A percentile compares a stretch with the other conserved stretches of the same genome.
Conservation (phyloP, 2,888 invertebrate species). For the Camponotus fellah region DNA sequence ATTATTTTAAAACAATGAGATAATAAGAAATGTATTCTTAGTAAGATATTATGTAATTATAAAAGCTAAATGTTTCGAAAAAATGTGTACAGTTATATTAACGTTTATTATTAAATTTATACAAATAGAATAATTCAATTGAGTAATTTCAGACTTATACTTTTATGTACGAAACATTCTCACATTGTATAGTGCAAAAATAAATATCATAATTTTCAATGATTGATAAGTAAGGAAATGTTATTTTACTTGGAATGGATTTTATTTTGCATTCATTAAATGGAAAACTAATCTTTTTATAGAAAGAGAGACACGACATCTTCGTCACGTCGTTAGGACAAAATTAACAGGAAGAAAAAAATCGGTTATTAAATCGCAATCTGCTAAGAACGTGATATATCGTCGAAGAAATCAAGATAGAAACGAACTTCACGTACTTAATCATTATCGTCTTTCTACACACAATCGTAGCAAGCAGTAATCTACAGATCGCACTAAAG, state of each 20-base stretch:
- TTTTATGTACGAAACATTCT: not conserved
- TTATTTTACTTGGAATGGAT: not conserved
- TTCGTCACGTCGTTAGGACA: conserved; percentile 4
- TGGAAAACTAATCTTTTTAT: conserved; percentile 17
- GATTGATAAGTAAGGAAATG: conserved; percentile 2
- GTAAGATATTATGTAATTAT: not conserved
- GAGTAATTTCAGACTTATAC: not conserved
- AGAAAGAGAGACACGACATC: not conserved
- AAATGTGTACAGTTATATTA: not conserved
- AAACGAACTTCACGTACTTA: conserved; percentile 33
- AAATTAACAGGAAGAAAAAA: conserved; percentile 21
- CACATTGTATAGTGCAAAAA: not conserved
- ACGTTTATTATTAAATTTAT: not conserved
- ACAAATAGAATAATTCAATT: not conserved
- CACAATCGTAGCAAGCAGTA: conserved; percentile 16
- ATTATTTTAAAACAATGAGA: not conserved
- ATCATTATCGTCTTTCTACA: conserved; percentile 24
- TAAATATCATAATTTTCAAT: not conserved
- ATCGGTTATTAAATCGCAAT: conserved; percentile 42
- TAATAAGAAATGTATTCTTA: not conserved
- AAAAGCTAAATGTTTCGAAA: not conserved
- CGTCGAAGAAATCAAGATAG: conserved; percentile 12
- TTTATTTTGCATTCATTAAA: conserved; percentile 37
- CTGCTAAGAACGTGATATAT: conserved; percentile 19
- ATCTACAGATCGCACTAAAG: conserved; percentile 21